Conservation (phyloP, 2,888 invertebrate species). For the Cerastis leucographa region DNA sequence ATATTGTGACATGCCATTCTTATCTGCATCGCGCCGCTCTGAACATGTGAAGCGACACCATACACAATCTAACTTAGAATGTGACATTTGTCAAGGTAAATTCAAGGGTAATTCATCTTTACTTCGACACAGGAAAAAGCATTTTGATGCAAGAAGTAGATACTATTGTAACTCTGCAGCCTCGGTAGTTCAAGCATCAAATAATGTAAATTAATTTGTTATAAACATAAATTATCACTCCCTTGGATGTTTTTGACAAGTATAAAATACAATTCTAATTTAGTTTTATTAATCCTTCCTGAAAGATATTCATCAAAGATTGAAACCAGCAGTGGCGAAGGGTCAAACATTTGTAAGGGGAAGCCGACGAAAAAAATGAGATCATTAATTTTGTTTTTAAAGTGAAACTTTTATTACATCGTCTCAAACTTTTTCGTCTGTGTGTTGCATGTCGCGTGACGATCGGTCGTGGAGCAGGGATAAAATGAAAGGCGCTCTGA, state of each 20-base stretch:
- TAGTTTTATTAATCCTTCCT: not conserved
- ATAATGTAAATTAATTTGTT: not conserved
- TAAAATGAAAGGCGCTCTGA: too few species aligned
- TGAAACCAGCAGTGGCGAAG: too few species aligned
- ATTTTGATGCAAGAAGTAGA: slow-evolving; percentile 69
- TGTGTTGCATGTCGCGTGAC: too few species aligned
- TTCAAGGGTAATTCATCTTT: slow-evolving; percentile 67
- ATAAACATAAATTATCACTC: not conserved
- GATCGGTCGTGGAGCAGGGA: too few species aligned
- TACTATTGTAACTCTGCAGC: slow-evolving; percentile 38
- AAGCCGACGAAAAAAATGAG: too few species aligned
- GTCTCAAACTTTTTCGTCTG: too few species aligned
- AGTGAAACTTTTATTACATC: too few species aligned
- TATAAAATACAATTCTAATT: not conserved
- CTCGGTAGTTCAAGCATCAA: not conserved
- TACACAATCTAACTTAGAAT: slow-evolving; percentile 61
- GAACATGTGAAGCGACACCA: slow-evolving; percentile 72
- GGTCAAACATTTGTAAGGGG: too few species aligned
- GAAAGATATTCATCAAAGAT: not conserved
- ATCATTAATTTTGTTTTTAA: too few species aligned
- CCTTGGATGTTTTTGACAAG: not conserved
- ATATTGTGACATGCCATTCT: slow-evolving; percentile 69
- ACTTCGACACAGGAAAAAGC: slow-evolving; percentile 68
- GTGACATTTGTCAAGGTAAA: slow-evolving; percentile 71
- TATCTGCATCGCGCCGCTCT: slow-evolving; percentile 72